Evolutionary conservation across 2,113 vertebrate genomes (phyloP).

Genomic region (Antigone vipio): DNA sequence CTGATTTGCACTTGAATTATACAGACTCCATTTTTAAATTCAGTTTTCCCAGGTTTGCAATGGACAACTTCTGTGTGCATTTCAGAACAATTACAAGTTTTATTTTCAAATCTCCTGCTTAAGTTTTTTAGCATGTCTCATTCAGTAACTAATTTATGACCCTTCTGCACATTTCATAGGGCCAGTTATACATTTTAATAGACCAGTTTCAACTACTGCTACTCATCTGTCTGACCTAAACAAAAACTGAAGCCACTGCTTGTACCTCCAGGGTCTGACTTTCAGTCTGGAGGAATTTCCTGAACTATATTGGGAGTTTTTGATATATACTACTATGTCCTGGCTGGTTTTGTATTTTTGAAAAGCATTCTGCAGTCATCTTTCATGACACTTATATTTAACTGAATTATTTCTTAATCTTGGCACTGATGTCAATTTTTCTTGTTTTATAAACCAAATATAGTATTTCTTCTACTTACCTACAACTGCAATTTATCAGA

Average conservation of each 20-base stretch:
- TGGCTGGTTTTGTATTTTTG: background rate
- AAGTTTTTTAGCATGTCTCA: background rate
- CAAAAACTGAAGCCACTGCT: background rate
- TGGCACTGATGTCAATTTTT: background rate
- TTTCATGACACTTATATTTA: background rate
- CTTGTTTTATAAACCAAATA: background rate
- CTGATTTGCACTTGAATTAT: background rate
- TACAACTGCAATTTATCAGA: background rate
- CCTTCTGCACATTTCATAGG: background rate
- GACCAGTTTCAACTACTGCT: background rate
- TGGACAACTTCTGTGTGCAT: background rate
- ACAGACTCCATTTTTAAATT: background rate
- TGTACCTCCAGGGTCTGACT: background rate
- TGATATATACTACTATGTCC: background rate
- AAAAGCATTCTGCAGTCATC: background rate
- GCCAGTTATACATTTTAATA: background rate
- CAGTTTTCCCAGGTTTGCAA: background rate
- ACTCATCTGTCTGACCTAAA: background rate
- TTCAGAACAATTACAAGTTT: background rate
- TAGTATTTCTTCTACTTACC: background rate
- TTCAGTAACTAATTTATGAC: background rate
- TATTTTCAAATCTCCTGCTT: background rate
- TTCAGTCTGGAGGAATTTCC: background rate
- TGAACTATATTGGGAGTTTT: background rate
- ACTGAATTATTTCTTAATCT: background rate